phyloP scores from a whole-genome alignment of 2,888 invertebrate genomes.

The Pseudoips prasinana region DNA sequence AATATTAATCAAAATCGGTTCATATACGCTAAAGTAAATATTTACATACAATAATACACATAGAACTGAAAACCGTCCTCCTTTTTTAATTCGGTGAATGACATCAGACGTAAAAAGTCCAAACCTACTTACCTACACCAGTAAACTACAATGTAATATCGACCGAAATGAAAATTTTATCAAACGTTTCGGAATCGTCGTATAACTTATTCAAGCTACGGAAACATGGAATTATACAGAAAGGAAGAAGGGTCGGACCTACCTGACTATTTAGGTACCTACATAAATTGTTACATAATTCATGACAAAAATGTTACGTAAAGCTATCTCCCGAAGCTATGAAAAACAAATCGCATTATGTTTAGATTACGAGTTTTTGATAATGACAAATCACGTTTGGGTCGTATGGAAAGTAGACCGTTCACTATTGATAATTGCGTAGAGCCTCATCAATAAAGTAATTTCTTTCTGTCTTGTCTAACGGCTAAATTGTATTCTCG shows the following conservation, averaged over 20 bases:
- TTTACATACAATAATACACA: too few species aligned
- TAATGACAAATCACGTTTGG: slow-evolving; percentile 18
- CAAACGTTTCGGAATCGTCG: slow-evolving; percentile 48
- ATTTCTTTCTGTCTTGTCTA: slow-evolving; percentile 36
- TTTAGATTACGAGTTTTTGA: slow-evolving; percentile 21
- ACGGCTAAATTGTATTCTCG: slow-evolving; percentile 38
- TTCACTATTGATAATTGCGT: too few species aligned
- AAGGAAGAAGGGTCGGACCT: slow-evolving; percentile 58
- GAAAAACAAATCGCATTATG: too few species aligned
- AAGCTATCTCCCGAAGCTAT: slow-evolving; percentile 24
- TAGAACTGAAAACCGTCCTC: too few species aligned
- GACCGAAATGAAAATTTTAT: slow-evolving; percentile 64
- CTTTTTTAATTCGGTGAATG: too few species aligned
- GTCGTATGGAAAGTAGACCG: too few species aligned
- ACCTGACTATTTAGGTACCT: slow-evolving; percentile 25
- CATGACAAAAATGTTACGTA: slow-evolving; percentile 37
- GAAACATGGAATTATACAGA: slow-evolving; percentile 67
- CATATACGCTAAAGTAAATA: too few species aligned
- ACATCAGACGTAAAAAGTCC: slow-evolving; percentile 11
- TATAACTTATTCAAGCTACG: slow-evolving; percentile 69
- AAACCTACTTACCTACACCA: too few species aligned
- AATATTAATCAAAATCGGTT: too few species aligned
- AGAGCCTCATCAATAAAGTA: too few species aligned
- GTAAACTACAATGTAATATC: slow-evolving; percentile 31
- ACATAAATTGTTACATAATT: slow-evolving; percentile 47